Evolutionary conservation across 2,113 vertebrate genomes (phyloP).

Genomic region (Stigmatopora argus): DNA sequence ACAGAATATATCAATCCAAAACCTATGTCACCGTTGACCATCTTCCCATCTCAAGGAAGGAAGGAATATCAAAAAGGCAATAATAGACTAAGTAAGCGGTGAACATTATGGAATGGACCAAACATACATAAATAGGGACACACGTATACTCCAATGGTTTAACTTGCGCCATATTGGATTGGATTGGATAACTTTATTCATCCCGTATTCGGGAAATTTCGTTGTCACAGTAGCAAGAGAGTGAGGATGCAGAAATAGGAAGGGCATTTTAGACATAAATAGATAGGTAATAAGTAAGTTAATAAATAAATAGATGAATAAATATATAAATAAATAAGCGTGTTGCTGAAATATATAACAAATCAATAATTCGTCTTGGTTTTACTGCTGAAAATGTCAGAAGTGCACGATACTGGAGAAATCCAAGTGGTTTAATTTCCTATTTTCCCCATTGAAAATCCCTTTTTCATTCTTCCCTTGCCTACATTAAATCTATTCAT

Average conservation of each 20-base stretch:
- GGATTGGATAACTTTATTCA: no score
- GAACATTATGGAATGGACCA: slow-evolving; percentile 23
- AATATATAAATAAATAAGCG: slow-evolving; percentile 29
- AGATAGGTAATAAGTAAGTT: no score
- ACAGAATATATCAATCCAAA: not conserved
- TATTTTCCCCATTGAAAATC: slow-evolving; percentile 18
- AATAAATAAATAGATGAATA: no score
- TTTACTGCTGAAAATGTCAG: slow-evolving; percentile 13
- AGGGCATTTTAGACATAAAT: no score
- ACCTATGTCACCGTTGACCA: not conserved
- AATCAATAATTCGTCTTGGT: slow-evolving; percentile 3
- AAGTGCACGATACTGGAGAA: slow-evolving; percentile 17
- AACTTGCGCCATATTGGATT: slow-evolving; percentile 20
- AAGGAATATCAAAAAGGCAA: slow-evolving; percentile 17
- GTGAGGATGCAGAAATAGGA: no score
- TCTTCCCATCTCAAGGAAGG: slow-evolving; percentile 10
- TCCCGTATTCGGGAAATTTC: no score
- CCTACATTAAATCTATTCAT: slow-evolving; percentile 13
- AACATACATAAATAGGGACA: slow-evolving; percentile 29
- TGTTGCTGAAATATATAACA: no score
- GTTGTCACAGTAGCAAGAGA: no score
- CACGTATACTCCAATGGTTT: slow-evolving; percentile 24
- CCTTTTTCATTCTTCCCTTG: slow-evolving; percentile 10
- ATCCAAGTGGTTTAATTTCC: slow-evolving; percentile 32
- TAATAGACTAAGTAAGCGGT: slow-evolving; percentile 19